Evolutionary conservation across 1,140 invertebrate species (phyloP).

Genomic region (Oedothorax gibbosus): DNA sequence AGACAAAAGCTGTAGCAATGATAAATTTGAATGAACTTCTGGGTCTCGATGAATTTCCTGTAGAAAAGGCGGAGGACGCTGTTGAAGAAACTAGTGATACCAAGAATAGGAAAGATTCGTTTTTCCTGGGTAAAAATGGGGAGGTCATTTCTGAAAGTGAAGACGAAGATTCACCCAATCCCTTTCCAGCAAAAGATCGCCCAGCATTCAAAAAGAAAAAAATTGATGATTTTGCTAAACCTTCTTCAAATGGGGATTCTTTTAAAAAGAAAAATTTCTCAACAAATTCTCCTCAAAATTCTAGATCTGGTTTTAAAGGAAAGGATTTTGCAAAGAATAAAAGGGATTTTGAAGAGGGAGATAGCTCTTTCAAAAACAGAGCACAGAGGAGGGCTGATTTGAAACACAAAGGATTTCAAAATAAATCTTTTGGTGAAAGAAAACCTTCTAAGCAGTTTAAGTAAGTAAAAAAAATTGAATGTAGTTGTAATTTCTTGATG

Average conservation of each 20-base stretch:
- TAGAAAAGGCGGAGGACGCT: neutral
- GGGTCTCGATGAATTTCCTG: slow-evolving; percentile 31
- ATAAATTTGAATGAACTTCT: slow-evolving; percentile 22
- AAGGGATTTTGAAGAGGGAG: neutral
- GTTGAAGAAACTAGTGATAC: neutral
- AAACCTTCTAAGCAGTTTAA: too few relatives aligned
- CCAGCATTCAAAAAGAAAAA: neutral
- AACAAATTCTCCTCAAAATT: neutral
- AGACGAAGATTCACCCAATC: neutral
- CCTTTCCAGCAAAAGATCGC: neutral
- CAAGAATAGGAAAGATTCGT: slow-evolving; percentile 25
- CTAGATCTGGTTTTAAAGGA: neutral
- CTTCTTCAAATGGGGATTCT: neutral
- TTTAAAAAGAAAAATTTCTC: neutral
- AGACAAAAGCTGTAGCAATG: slow-evolving; percentile 18
- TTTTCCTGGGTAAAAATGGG: neutral
- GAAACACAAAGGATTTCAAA: too few relatives aligned
- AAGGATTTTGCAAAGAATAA: neutral
- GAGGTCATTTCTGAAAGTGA: slow-evolving; percentile 17
- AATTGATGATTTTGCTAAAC: neutral
- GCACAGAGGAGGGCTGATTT: too few relatives aligned
- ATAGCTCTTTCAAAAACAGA: too few relatives aligned
- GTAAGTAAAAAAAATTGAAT: too few relatives aligned
- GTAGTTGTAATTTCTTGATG: too few relatives aligned
- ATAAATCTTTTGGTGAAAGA: too few relatives aligned